Evolutionary conservation across 2,797 vertebrate genomes (phyloP), one percentile per base, ranked within the genome.

Genomic region (Coregonus sp.): DNA sequence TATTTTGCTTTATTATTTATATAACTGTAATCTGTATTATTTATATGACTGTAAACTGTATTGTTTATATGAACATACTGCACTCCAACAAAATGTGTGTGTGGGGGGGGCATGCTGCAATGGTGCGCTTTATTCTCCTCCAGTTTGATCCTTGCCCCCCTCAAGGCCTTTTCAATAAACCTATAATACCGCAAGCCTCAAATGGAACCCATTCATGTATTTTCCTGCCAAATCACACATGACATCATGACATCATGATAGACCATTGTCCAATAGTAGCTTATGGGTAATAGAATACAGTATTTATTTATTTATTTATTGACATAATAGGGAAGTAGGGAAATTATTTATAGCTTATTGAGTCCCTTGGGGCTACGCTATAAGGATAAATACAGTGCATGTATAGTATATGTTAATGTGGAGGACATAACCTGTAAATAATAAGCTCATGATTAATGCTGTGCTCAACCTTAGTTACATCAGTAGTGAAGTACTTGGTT

Each of bases 111-210:
- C 52, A 16, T 89, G 87, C 87, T 75, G 85, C 89, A 88, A 84
- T 85, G 86, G 84, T 87, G 88, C 84, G 90, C 89, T 85, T 90
- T 91, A 83, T 90, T 86, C 81, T 83, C 88, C 88, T 78, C 89
- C 82, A 77, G 80, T 87, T 84, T 91, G 89, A 92, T 90, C 85
- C 88, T 85, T 84, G 86, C 82, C 72, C 86, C 82, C 79, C 80
- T 73, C 70, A 15, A 75, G 81, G 81, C 73, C 74, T 76, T 75
- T 80, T 82, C 76, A 4, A 83, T 72, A 81, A 86, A 72, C 29
- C 31, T 12, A 4, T 3, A 75, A 84, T 76, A 85, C 83, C 70
- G 68, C 29, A 14, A 76, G 86, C 66, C 54, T 73, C 73, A 31
- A 29, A 56, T 29, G 31, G 40, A 67, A 52, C 73, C 73, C 15